phyloP scores from a whole-genome alignment of 2,797 vertebrate genomes.

The Phalanger gymnotis region DNA sequence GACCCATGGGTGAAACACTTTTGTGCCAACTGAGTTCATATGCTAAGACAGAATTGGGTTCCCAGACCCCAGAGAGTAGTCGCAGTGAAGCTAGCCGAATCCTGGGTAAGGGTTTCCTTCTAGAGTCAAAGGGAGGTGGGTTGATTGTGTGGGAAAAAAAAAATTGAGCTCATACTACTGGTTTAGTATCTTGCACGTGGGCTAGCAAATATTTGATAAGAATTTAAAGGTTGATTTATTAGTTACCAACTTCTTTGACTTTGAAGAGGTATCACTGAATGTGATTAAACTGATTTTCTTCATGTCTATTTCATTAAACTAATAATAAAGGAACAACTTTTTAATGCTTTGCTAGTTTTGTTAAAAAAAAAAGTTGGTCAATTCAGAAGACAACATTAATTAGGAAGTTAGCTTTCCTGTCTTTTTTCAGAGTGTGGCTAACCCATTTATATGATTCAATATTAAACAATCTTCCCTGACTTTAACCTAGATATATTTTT shows the following conservation, averaged over 20 bases:
- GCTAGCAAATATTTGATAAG: constrained; percentile 21
- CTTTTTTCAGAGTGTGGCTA: constrained; percentile 14
- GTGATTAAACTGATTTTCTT: constrained; percentile 29
- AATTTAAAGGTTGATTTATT: constrained; percentile 22
- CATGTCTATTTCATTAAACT: constrained; percentile 33
- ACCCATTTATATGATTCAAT: constrained; percentile 6
- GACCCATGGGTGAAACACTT: constrained; percentile 90
- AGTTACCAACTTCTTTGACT: constrained; percentile 41
- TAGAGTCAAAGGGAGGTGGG: constrained; percentile 14
- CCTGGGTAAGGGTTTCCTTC: constrained; percentile 85
- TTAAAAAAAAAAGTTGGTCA: background rate
- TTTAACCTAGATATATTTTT: constrained; percentile 1
- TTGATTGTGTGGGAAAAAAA: background rate
- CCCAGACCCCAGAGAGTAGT: constrained; percentile 86
- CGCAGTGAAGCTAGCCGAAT: constrained; percentile 92
- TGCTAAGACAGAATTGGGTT: constrained; percentile 87
- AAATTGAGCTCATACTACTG: background rate
- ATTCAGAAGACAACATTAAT: constrained; percentile 46
- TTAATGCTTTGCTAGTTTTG: constrained; percentile 34
- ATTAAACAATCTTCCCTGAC: constrained; percentile 20
- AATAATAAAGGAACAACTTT: background rate
- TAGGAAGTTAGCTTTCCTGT: constrained; percentile 40
- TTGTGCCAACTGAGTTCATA: constrained; percentile 96
- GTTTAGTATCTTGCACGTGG: background rate
- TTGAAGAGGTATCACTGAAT: constrained; percentile 35